Percentiles rank a stretch among this genome's conserved stretches.
Conservation (phyloP, 2,888 invertebrate species). For the Dendrolimus houi region DNA sequence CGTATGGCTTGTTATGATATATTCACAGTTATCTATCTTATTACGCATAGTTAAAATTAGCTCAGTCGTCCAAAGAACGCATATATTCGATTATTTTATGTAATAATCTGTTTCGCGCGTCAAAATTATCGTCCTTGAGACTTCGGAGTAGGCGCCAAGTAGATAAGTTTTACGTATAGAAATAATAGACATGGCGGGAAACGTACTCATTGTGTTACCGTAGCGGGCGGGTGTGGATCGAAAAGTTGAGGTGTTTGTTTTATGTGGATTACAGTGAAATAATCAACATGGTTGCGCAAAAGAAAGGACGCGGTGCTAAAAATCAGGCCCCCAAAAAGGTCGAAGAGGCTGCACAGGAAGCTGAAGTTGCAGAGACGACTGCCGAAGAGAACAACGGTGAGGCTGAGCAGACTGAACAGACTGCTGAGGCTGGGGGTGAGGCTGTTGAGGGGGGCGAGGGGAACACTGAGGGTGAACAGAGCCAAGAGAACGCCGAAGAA, state of each 20-base stretch:
- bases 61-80: constrained; percentile 10
- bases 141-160: constrained; percentile 52
- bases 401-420: constrained; percentile 32
- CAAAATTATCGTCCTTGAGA: constrained; percentile 49
- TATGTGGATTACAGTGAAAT: constrained; percentile 26
- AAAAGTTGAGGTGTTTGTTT: constrained; percentile 8
- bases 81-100: constrained; percentile 17
- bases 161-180: constrained; percentile 26
- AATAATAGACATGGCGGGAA: constrained; percentile 51
- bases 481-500: constrained; percentile 34
- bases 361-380: constrained; percentile 32
- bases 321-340: constrained; percentile 54
- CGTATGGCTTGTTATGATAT: constrained; percentile 38
- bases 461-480: constrained; percentile 25
- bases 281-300: constrained; percentile 61
- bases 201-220: constrained; percentile 15
- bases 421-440: constrained; percentile 24
- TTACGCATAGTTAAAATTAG: constrained; percentile 21
- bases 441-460: constrained; percentile 18
- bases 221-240: constrained; percentile 13
- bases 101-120: constrained; percentile 37
- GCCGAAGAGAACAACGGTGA: constrained; percentile 58
- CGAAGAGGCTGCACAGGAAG: constrained; percentile 34
- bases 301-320: constrained; percentile 65
- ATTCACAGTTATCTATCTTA: constrained; percentile 40